Evolutionary conservation across 2,113 vertebrate species (phyloP), one percentile per base, ranked within the genome.

Genomic region (Gallinago jamesoni): DNA sequence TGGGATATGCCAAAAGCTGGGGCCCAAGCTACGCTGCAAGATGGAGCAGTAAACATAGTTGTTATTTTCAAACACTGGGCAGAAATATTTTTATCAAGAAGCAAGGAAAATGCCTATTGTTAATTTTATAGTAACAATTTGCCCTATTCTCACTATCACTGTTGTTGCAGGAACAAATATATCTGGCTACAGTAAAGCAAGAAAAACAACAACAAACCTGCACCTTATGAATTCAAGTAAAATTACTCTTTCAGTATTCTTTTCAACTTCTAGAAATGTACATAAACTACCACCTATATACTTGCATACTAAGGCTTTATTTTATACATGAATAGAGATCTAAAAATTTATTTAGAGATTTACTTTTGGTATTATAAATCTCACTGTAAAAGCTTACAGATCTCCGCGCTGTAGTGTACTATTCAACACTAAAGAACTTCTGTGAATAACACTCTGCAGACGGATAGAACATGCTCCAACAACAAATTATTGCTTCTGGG

Each of bases 111-210:
- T 27, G 28, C 25, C 66, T 90, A 72, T 70, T 95, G 76, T 76
- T 82, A 87, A 84, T 96, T 97, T 95, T 83, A 87, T 18, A 66
- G 41, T 82, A 83, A 93, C 87, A 96, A 92, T 31, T 89, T 30
- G 53, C 14, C n/a, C 45, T 83, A 74, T 31, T 15, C 9, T 84
- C 37, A 74, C 37, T 47, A 80, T 50, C 22, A 5, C 31, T 28
- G 15, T 55, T 89, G 74, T 30, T 92, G 81, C 52, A 63, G 70
- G 63, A 89, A 74, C 19, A 87, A 79, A 94, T 69, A 30, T 23
- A 79, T 39, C 48, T 62, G 22, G 18, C 48, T 60, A 69, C 30
- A 76, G 28, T 47, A 50, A 60, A 68, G 15, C 3, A 1, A 85
- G 39, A 6, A 84, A 89, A 74, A 88, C 43, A 18, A 0, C 27